Conservation (phyloP, 1,140 invertebrate species). For the Bombus fervidus region DNA sequence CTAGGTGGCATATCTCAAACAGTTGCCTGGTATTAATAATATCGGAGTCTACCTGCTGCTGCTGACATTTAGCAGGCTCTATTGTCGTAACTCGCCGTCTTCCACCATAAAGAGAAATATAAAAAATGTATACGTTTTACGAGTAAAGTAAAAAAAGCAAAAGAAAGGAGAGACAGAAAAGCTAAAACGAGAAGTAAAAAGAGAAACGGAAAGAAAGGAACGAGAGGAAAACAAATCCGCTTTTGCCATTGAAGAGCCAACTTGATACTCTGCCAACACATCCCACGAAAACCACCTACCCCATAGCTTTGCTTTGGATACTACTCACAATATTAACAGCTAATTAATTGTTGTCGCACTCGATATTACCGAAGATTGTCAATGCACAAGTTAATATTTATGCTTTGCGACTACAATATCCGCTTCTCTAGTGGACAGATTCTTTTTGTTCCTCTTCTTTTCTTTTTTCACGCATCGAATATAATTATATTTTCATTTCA, state of each 20-base stretch:
- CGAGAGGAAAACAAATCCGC: slow-evolving; percentile 19
- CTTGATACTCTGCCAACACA: slow-evolving; percentile 79
- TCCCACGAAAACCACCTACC: slow-evolving; percentile 68
- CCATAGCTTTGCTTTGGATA: slow-evolving; percentile 75
- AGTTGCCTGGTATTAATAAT: slow-evolving; percentile 46
- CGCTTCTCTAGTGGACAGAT: slow-evolving; percentile 13
- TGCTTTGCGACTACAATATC: slow-evolving; percentile 24
- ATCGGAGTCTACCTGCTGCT: slow-evolving; percentile 72
- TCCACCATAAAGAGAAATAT: slow-evolving; percentile 25
- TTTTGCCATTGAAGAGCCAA: slow-evolving; percentile 68
- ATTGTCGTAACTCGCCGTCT: slow-evolving; percentile 48
- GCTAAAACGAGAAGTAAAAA: background rate
- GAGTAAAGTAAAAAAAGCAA: background rate
- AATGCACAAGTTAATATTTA: slow-evolving; percentile 14
- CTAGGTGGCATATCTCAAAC: slow-evolving; percentile 60
- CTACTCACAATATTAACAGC: slow-evolving; percentile 71
- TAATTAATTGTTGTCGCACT: slow-evolving; percentile 44
- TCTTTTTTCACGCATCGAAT: background rate
- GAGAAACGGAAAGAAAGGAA: background rate
- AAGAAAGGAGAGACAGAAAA: background rate
- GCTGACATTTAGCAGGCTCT: slow-evolving; percentile 68
- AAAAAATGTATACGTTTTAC: background rate
- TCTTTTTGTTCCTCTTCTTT: background rate
- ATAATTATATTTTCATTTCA: background rate
- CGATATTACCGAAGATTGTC: slow-evolving; percentile 17